These are phyloP conservation scores for Dendroctonus ponderosae DNA, from an alignment of 1,140 invertebrate species.

Conservation along the genomic window DNA sequence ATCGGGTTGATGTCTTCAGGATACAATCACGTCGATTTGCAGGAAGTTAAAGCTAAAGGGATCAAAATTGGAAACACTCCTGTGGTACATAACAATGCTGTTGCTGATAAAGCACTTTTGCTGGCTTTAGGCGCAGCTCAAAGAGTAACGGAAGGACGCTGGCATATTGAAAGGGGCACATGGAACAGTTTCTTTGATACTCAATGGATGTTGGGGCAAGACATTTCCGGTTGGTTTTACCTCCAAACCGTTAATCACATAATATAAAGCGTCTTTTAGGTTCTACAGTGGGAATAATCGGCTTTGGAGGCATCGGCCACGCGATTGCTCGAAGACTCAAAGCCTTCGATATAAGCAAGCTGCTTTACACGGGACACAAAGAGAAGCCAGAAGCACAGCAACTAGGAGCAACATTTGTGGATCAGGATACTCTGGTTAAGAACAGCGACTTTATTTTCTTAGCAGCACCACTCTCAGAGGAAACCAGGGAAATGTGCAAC, in stretches of 20 bases:
- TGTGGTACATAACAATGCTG: conserved; percentile 72
- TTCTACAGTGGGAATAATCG: conserved; percentile 78
- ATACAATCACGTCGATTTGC: conserved; percentile 68
- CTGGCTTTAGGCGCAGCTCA: conserved; percentile 72
- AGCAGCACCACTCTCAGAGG: conserved; percentile 67
- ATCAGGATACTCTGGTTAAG: conserved; percentile 67
- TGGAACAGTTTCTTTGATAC: conserved; percentile 58
- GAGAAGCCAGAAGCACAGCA: conserved; percentile 62
- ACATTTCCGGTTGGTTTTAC: conserved; percentile 55
- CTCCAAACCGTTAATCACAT: neutral
- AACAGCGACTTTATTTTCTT: conserved; percentile 82
- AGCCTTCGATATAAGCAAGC: conserved; percentile 64
- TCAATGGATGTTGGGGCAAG: conserved; percentile 66
- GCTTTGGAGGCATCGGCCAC: conserved; percentile 75
- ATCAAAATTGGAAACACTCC: conserved; percentile 80
- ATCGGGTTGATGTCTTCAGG: conserved; percentile 87
- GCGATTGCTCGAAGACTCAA: conserved; percentile 66
- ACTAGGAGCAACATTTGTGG: conserved; percentile 66
- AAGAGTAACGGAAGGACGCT: conserved; percentile 69
- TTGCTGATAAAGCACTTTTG: conserved; percentile 79
- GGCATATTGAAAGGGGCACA: conserved; percentile 64
- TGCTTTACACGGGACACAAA: conserved; percentile 68
- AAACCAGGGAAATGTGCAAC: conserved; percentile 78
- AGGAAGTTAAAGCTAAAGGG: conserved; percentile 62
- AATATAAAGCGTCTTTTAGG: neutral